These are phyloP conservation scores for Podargus strigoides DNA, from an alignment of 2,797 vertebrate species.

Conservation along the genomic window DNA sequence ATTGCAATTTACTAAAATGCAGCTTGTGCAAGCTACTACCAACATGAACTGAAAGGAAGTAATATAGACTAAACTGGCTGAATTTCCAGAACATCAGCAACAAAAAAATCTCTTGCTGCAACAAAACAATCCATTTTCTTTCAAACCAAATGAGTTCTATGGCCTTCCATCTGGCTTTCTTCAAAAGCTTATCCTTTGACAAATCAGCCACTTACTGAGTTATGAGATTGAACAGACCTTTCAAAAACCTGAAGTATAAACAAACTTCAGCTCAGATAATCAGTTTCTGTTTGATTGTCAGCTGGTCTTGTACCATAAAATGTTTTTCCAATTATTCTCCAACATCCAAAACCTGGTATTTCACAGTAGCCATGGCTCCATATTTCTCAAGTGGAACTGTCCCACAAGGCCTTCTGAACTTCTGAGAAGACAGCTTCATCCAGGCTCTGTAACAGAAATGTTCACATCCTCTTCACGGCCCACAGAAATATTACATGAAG, in stretches of 20 bases:
- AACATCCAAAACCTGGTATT: constrained; percentile 46
- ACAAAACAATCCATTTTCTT: neutral
- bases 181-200: neutral
- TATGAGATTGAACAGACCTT: neutral
- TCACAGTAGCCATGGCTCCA: constrained; percentile 77
- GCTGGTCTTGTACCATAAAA: neutral
- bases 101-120: neutral
- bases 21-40: neutral
- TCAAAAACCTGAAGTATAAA: neutral
- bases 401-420: constrained; percentile 69
- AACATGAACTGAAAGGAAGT: neutral
- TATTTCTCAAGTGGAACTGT: constrained; percentile 56
- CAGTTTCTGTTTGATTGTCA: neutral
- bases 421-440: constrained; percentile 70
- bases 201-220: neutral
- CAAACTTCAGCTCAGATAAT: neutral
- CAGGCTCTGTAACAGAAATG: constrained; percentile 59
- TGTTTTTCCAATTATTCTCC: neutral
- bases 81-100: neutral
- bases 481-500: constrained; percentile 31
- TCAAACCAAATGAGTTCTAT: neutral
- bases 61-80: neutral
- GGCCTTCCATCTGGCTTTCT: neutral
- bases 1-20: neutral
- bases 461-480: constrained; percentile 54